Percentiles rank a stretch among this genome's conserved stretches.
Conservation (phyloP, 2,888 invertebrate genomes). For the Athripsodes cinereus region DNA sequence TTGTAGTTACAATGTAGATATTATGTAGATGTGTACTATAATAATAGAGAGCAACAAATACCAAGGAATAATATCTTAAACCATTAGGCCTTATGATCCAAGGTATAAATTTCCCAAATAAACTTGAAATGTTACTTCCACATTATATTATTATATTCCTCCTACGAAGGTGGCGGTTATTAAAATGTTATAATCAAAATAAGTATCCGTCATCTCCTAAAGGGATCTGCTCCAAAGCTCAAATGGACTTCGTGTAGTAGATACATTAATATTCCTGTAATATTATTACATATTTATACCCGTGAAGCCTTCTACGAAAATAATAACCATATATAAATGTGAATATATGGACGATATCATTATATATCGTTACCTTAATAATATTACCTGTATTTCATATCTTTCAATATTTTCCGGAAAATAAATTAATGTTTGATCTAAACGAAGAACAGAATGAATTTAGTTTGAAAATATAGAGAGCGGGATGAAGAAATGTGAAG, state of each 20-base stretch:
- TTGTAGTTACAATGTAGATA: too few relatives aligned
- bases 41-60: neutral
- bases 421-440: too few relatives aligned
- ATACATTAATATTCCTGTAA: too few relatives aligned
- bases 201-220: neutral
- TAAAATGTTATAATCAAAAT: neutral
- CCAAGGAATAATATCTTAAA: neutral
- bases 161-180: neutral
- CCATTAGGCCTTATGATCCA: neutral
- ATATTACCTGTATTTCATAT: too few relatives aligned
- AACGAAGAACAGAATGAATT: too few relatives aligned
- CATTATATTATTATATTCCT: neutral
- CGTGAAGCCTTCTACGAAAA: neutral
- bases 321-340: neutral
- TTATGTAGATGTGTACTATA: too few relatives aligned
- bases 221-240: neutral
- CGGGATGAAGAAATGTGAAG: too few relatives aligned
- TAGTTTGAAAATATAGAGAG: too few relatives aligned
- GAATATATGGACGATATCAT: too few relatives aligned
- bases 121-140: neutral
- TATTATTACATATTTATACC: too few relatives aligned
- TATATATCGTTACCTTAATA: too few relatives aligned
- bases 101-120: neutral
- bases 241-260: constrained; percentile 7
- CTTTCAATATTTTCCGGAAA: too few relatives aligned